Conservation (phyloP, 2,113 vertebrate species). For the Sylvicapra grimmia region DNA sequence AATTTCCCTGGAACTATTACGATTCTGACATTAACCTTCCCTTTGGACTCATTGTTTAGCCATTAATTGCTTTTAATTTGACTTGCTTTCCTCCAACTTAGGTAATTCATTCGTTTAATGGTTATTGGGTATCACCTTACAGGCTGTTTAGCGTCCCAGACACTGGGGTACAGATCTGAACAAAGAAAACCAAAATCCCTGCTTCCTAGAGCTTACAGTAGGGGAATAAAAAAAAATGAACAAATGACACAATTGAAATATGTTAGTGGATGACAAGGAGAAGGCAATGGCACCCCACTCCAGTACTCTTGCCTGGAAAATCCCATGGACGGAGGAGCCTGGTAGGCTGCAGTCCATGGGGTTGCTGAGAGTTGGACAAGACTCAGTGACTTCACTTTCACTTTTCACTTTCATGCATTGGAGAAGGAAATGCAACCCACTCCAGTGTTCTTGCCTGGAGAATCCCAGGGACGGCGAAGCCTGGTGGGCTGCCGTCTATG, state of each 20-base stretch:
- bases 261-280: neutral
- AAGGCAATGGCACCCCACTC: too few species aligned
- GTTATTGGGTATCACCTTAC: neutral
- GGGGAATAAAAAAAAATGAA: neutral
- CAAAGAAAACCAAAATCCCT: neutral
- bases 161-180: neutral
- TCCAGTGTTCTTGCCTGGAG: too few species aligned
- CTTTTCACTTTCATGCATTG: too few species aligned
- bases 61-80: neutral
- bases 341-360: too few species aligned
- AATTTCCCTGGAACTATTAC: neutral
- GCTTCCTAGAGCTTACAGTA: neutral
- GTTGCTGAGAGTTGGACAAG: too few species aligned
- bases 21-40: neutral
- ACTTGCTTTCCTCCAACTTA: neutral
- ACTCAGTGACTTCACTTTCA: too few species aligned
- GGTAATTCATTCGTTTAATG: neutral
- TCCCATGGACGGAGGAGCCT: too few species aligned
- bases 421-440: too few species aligned
- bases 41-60: neutral
- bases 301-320: too few species aligned
- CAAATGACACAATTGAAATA: neutral
- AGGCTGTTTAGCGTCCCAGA: neutral
- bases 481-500: too few species aligned
- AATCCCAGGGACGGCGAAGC: fast-evolving